Conservation (phyloP, 2,797 vertebrate species). For the Acanthurus lineatus region DNA sequence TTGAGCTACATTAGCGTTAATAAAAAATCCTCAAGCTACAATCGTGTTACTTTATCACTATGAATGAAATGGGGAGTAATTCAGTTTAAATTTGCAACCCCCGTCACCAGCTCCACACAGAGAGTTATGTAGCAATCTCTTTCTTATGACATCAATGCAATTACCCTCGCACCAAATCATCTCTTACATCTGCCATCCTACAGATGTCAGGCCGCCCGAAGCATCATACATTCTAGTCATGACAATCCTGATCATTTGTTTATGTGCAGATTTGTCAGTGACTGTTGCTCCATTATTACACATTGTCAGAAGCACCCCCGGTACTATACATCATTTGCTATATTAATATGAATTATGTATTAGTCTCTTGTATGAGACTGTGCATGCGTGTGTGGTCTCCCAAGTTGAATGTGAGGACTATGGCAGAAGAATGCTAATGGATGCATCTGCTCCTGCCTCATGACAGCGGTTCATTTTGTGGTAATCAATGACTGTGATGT, state of each 20-base stretch:
- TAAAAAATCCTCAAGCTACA: slow-evolving; percentile 35
- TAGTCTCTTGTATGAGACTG: slow-evolving; percentile 23
- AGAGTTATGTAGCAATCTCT: slow-evolving; percentile 32
- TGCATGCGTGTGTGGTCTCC: slow-evolving; percentile 38
- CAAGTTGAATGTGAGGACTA: slow-evolving; percentile 7
- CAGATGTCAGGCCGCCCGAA: slow-evolving; percentile 50
- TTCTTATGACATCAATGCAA: slow-evolving; percentile 50
- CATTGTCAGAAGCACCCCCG: slow-evolving; percentile 48
- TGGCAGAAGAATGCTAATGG: slow-evolving; percentile 53
- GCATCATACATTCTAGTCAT: slow-evolving; percentile 46
- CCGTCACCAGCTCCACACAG: background rate
- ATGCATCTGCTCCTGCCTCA: slow-evolving; percentile 1
- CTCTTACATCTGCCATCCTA: slow-evolving; percentile 44
- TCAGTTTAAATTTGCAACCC: slow-evolving; percentile 33
- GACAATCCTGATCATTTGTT: slow-evolving; percentile 65
- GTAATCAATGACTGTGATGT: slow-evolving; percentile 41
- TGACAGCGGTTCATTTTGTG: slow-evolving; percentile 43
- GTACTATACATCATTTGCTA: slow-evolving; percentile 62
- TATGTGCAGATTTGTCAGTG: slow-evolving; percentile 65
- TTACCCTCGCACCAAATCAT: slow-evolving; percentile 56
- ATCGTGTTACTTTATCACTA: slow-evolving; percentile 30
- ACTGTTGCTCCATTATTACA: slow-evolving; percentile 57
- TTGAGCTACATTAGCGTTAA: slow-evolving; percentile 5
- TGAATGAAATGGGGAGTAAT: slow-evolving; percentile 53
- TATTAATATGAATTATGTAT: slow-evolving; percentile 72